Percentiles rank a stretch among this genome's conserved stretches.
phyloP scores from a whole-genome alignment of 2,888 invertebrate species.

The Artemia sinica region DNA sequence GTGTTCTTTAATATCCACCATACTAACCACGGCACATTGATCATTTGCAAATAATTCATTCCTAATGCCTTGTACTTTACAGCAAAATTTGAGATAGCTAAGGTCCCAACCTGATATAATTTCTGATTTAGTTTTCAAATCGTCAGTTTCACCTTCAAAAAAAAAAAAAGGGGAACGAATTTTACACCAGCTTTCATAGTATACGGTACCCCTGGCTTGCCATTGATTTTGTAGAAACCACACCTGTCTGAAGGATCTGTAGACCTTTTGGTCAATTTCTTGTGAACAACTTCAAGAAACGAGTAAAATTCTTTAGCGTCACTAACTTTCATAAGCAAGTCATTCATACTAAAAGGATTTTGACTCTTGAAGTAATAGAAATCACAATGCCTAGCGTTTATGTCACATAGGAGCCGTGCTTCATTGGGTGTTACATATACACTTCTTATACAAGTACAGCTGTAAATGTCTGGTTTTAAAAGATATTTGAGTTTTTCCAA shows the following conservation, averaged over 20 bases:
- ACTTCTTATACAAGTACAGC: constrained; percentile 75
- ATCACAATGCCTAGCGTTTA: constrained; percentile 80
- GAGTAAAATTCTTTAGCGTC: constrained; percentile 81
- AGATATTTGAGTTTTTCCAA: constrained; percentile 23
- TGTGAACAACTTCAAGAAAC: constrained; percentile 73
- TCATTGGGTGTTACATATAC: constrained; percentile 83
- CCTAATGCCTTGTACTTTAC: constrained; percentile 79
- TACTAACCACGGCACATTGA: constrained; percentile 72
- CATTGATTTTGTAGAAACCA: constrained; percentile 77
- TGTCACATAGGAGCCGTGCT: constrained; percentile 72
- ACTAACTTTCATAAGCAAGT: constrained; percentile 66
- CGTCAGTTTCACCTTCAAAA: constrained; percentile 67
- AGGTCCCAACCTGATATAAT: constrained; percentile 63
- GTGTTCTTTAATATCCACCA: constrained; percentile 73
- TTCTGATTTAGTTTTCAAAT: constrained; percentile 66
- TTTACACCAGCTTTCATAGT: constrained; percentile 57
- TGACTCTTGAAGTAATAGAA: constrained; percentile 64
- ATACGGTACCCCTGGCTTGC: constrained; percentile 81
- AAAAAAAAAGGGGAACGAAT: constrained; percentile 78
- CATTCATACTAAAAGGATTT: constrained; percentile 60
- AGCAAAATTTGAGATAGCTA: constrained; percentile 80
- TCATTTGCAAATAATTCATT: constrained; percentile 80
- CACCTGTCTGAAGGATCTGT: constrained; percentile 43
- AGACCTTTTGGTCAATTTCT: constrained; percentile 52
- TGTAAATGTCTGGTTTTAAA: constrained; percentile 30